A percentile compares a stretch with the other conserved stretches of the same genome.
Conservation (phyloP, 2,888 invertebrate genomes). For the Acrobasis repandana region DNA sequence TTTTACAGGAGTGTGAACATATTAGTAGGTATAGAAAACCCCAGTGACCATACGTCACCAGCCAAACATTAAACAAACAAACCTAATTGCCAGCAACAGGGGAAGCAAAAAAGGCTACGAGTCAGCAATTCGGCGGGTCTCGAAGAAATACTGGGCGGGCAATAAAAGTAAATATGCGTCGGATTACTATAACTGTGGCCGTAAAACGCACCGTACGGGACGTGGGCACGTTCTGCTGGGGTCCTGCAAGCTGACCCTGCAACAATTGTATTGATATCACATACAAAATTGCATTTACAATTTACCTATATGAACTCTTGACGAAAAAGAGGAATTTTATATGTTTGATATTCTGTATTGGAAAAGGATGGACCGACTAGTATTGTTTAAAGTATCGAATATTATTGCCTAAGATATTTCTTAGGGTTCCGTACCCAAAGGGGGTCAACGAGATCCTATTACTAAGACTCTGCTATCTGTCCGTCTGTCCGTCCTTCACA, state of each 20-base stretch:
- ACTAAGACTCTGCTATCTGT: no score
- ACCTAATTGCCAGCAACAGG: conserved; percentile 7
- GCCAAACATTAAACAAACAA: conserved; percentile 10
- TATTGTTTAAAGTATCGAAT: no score
- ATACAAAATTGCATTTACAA: no score
- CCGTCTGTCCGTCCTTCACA: no score
- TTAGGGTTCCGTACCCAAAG: no score
- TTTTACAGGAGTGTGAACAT: not conserved
- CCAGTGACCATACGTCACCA: not conserved
- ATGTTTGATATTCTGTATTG: no score
- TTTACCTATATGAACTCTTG: no score
- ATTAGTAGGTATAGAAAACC: not conserved
- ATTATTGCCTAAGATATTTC: no score
- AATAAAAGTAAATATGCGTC: conserved; percentile 62
- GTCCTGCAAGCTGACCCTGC: not conserved
- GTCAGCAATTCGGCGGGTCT: conserved; percentile 26
- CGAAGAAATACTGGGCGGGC: conserved; percentile 45
- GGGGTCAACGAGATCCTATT: no score
- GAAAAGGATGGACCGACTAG: no score
- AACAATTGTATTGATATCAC: not conserved
- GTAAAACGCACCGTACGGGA: conserved; percentile 22
- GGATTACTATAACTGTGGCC: conserved; percentile 33
- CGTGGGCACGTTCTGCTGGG: not conserved
- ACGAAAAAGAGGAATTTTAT: no score
- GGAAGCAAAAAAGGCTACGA: conserved; percentile 24